Percentiles rank a stretch among this genome's conserved stretches.
phyloP scores from a whole-genome alignment of 2,888 invertebrate genomes.

The Phymatocera aterrima region DNA sequence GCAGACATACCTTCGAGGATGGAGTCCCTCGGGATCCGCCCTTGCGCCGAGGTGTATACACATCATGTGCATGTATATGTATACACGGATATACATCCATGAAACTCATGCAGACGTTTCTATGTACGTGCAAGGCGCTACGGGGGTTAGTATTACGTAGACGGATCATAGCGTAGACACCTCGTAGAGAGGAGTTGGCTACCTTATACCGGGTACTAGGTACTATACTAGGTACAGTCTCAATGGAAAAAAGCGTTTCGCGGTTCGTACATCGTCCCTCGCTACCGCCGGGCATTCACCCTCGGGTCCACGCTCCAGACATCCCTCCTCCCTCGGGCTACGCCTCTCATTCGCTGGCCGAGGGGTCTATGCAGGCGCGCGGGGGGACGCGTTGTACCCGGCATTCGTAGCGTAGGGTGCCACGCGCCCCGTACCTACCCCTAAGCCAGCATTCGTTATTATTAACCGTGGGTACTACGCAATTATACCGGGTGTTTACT shows the following conservation, averaged over 20 bases:
- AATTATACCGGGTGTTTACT: slow-evolving; percentile 45
- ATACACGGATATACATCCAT: background rate
- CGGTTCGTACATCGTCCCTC: slow-evolving; percentile 44
- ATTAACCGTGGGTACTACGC: slow-evolving; percentile 43
- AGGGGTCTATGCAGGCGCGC: slow-evolving; percentile 27
- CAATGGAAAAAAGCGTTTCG: slow-evolving; percentile 30
- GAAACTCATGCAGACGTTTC: background rate
- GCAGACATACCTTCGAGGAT: slow-evolving; percentile 65
- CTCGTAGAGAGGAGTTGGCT: slow-evolving; percentile 55
- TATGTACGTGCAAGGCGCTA: background rate
- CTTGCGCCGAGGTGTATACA: slow-evolving; percentile 46
- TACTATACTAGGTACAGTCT: slow-evolving; percentile 13
- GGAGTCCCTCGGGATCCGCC: slow-evolving; percentile 60
- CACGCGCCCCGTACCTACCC: slow-evolving; percentile 41
- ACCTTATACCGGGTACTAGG: background rate
- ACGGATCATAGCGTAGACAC: slow-evolving; percentile 57
- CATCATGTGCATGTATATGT: background rate
- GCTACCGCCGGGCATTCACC: slow-evolving; percentile 44
- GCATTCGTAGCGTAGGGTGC: slow-evolving; percentile 41
- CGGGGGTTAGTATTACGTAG: slow-evolving; percentile 23
- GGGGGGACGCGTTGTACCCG: slow-evolving; percentile 18
- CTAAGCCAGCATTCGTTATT: slow-evolving; percentile 43
- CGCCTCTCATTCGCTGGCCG: slow-evolving; percentile 41
- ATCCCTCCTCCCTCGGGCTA: slow-evolving; percentile 37
- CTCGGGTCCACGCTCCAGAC: slow-evolving; percentile 46